Base-by-base conservation (phyloP, 2,113 vertebrate genomes). In the Pseudopipra pipra region DNA sequence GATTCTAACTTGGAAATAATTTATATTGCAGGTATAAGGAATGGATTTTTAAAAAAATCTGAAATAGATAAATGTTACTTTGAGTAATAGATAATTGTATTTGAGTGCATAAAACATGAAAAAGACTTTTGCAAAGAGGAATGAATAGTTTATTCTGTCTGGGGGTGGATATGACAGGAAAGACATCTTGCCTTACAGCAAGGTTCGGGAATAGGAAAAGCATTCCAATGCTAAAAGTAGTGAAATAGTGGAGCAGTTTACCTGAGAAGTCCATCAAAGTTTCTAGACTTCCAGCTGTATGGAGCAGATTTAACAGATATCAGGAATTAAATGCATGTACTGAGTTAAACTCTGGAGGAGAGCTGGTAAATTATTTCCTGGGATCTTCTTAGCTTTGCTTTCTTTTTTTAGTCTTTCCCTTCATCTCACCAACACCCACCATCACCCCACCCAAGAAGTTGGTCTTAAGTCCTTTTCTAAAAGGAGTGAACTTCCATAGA, bases 401-500 rank as follows among this genome's bases (percentile, higher is more conserved):
- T 39, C 27, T 41, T 39, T 55, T 61, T 70, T 62, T 19, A 3
- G 44, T 8, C 31, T 47, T 54, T 28, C 8, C 3, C 3, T 14
- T 77, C 15, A 56, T 41, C 22, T 70, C 35, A 43, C 22, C 30
- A 61, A 8, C 12, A 35, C 6, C 4, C 49, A 49, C 22, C 22
- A 49, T 2, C 1, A 8, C 12, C 4, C 4, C 2, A 14, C 7
- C 11, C 11, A 30, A 16, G 8, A 47, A 5, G 8, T 8, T 85
- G n/a, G 10, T 58, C 31, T 62, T 71, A 12, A 77, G 16, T 19
- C 8, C 46, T 54, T 58, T 61, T 39, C 41, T 39, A 27, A 81
- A 11, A 43, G 10, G 6, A 49, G 21, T 0, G 0, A 77, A 16
- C 15, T 28, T 56, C 76, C n/a, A 20, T 23, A 44, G 54, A 73